These are phyloP conservation scores for Brachypodius melanocephalos DNA, from an alignment of 2,113 vertebrate species.

Conservation along the genomic window DNA sequence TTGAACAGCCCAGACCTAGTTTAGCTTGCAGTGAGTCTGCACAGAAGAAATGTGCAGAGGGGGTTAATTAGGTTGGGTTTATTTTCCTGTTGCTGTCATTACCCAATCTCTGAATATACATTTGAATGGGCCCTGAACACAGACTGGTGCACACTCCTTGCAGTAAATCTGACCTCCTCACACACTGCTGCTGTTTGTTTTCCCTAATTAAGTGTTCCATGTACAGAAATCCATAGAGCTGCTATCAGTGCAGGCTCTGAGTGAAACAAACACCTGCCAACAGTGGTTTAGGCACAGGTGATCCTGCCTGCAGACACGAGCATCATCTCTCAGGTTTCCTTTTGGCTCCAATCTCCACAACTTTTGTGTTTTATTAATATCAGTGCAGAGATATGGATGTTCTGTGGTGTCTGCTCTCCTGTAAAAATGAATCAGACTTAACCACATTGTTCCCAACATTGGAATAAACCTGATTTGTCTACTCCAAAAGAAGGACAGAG, in stretches of 20 bases:
- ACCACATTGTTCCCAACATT: not conserved
- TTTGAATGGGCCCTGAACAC: not conserved
- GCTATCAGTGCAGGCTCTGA: not conserved
- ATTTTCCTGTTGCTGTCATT: not conserved
- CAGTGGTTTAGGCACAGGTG: not conserved
- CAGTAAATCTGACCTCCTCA: not conserved
- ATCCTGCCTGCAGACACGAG: not conserved
- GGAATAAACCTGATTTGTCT: not conserved
- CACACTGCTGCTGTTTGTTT: not conserved
- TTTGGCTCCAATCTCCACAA: not conserved
- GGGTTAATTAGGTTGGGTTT: rapidly evolving
- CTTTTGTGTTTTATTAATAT: not conserved
- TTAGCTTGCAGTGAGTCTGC: conserved; percentile 12
- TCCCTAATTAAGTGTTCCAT: not conserved
- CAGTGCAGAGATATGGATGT: not conserved
- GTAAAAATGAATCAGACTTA: not conserved
- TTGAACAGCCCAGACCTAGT: not conserved
- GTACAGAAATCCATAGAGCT: not conserved
- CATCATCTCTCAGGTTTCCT: not conserved
- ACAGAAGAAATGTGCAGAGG: not conserved
- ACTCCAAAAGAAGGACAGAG: not conserved
- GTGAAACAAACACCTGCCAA: conserved; percentile 3
- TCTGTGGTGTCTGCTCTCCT: not conserved
- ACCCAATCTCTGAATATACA: not conserved
- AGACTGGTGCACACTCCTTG: not conserved